phyloP scores from a whole-genome alignment of 2,888 invertebrate genomes.

The Callinectes sapidus region DNA sequence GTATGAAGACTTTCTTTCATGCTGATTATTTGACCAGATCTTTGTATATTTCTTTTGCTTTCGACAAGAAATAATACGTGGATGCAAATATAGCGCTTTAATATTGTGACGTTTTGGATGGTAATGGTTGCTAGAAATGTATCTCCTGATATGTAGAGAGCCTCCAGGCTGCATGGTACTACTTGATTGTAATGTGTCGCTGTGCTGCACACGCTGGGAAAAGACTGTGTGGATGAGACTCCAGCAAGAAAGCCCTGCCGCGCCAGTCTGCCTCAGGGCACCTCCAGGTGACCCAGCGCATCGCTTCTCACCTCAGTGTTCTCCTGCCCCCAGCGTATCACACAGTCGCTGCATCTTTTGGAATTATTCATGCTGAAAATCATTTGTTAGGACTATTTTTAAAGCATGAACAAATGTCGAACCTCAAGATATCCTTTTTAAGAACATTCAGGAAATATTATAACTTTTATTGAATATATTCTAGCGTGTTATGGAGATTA shows the following conservation, averaged over 20 bases:
- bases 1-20: slow-evolving; percentile 29
- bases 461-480: neutral
- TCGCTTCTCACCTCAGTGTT: neutral
- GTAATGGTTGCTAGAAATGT: neutral
- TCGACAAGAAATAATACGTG: neutral
- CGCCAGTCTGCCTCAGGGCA: neutral
- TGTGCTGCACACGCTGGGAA: slow-evolving; percentile 7
- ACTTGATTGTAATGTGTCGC: neutral
- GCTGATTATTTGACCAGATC: slow-evolving; percentile 32
- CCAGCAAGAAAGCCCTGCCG: neutral
- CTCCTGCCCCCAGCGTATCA: neutral
- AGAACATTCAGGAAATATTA: neutral
- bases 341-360: neutral
- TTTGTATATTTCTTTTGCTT: slow-evolving; percentile 8
- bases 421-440: neutral
- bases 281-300: neutral
- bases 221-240: neutral
- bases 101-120: neutral
- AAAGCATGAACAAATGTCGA: neutral
- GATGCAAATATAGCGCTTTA: neutral
- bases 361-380: neutral
- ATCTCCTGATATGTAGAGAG: neutral
- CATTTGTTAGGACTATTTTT: neutral
- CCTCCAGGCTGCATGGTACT: neutral
- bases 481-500: neutral